These are phyloP conservation scores for Myopa tessellatipennis DNA, from an alignment of 2,888 invertebrate genomes.

Conservation along the genomic window DNA sequence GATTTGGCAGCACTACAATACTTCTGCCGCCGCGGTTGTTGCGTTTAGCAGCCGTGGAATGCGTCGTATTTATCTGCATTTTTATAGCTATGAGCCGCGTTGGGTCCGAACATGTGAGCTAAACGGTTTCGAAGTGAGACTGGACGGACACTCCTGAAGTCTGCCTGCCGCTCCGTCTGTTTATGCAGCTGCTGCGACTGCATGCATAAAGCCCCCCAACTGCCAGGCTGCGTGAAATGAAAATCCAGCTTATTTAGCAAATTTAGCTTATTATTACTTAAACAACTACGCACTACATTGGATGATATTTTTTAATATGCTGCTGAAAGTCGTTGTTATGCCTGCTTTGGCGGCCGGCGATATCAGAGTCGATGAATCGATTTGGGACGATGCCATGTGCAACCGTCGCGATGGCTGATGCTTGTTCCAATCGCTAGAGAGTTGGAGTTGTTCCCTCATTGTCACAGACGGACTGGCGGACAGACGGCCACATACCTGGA, in stretches of 20 bases:
- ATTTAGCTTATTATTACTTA: background rate
- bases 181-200: background rate
- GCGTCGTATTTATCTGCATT: background rate
- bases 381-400: background rate
- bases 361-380: background rate
- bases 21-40: background rate
- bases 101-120: too few species aligned
- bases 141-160: background rate
- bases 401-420: background rate
- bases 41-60: conserved; percentile 8
- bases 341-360: conserved; percentile 9
- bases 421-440: conserved; percentile 1
- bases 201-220: background rate
- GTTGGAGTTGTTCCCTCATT: background rate
- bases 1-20: background rate
- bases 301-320: background rate
- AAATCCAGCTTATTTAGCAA: background rate
- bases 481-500: background rate
- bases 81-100: background rate
- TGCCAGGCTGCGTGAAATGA: background rate
- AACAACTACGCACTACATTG: background rate
- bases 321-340: background rate
- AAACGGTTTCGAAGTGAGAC: background rate
- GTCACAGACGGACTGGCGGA: background rate
- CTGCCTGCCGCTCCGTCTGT: background rate